A percentile compares a stretch with the other conserved stretches of the same genome.
Evolutionary conservation across 2,113 vertebrate species (phyloP).

Genomic region (Mustelus asterias): DNA sequence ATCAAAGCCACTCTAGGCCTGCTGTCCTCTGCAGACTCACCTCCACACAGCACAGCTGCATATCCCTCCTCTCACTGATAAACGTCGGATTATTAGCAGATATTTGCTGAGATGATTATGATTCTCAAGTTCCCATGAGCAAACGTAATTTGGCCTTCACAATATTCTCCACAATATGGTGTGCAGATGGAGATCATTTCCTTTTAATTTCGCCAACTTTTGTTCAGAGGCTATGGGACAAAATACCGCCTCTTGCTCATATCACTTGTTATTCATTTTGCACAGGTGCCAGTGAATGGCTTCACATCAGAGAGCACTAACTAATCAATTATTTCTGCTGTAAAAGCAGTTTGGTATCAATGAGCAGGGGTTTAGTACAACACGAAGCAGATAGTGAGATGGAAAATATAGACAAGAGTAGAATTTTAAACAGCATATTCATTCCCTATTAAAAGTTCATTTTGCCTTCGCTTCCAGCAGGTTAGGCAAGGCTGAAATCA

Average conservation of each 20-base stretch:
- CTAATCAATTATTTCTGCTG: constrained; percentile 44
- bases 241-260: constrained; percentile 22
- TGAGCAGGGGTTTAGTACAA: background rate
- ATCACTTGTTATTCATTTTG: constrained; percentile 41
- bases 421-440: constrained; percentile 48
- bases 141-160: constrained; percentile 47
- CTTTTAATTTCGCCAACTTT: constrained; percentile 42
- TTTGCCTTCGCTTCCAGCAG: constrained; percentile 41
- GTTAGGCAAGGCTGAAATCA: constrained; percentile 41
- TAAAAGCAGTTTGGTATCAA: constrained; percentile 44
- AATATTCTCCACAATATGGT: constrained; percentile 48
- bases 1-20: constrained; percentile 50
- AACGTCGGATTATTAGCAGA: constrained; percentile 48
- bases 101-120: constrained; percentile 52
- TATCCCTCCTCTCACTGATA: constrained; percentile 47
- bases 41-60: constrained; percentile 40
- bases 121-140: constrained; percentile 43
- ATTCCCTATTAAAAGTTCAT: constrained; percentile 48
- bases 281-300: constrained; percentile 41
- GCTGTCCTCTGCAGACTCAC: constrained; percentile 43
- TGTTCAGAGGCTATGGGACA: constrained; percentile 31
- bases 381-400: constrained; percentile 38
- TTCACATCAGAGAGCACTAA: constrained; percentile 42
- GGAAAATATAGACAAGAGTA: constrained; percentile 41
- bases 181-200: constrained; percentile 49